Evolutionary conservation across 2,113 vertebrate species (phyloP).

Genomic region (Phyllostomus discolor): DNA sequence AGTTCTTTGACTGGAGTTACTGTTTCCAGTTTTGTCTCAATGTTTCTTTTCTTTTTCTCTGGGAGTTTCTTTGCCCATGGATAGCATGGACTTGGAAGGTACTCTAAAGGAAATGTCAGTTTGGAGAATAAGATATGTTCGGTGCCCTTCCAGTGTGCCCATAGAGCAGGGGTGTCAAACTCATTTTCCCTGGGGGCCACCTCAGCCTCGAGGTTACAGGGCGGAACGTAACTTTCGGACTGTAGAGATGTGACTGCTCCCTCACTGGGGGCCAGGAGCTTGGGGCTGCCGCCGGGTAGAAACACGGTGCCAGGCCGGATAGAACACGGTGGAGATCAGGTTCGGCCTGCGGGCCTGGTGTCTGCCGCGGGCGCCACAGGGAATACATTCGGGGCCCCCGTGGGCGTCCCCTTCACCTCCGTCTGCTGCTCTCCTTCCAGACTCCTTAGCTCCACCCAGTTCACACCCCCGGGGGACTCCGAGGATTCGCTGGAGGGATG

Average conservation of each 20-base stretch:
- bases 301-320: no score
- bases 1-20: not conserved
- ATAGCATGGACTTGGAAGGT: not conserved
- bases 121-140: not conserved
- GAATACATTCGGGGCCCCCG: not conserved
- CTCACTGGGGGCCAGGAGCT: no score
- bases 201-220: no score
- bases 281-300: no score
- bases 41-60: not conserved
- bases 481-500: not conserved
- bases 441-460: not conserved
- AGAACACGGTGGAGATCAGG: no score
- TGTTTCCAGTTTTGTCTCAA: not conserved
- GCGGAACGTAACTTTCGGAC: no score
- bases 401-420: not conserved
- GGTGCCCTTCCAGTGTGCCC: not conserved
- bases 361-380: no score
- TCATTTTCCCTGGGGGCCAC: no score
- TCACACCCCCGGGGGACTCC: not conserved
- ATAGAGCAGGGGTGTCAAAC: no score
- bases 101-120: not conserved
- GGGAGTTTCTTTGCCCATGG: not conserved
- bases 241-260: no score
- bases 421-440: not conserved
- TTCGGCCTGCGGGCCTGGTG: no score